phyloP scores from a whole-genome alignment of 2,888 invertebrate species.

The Diaphora mendica region DNA sequence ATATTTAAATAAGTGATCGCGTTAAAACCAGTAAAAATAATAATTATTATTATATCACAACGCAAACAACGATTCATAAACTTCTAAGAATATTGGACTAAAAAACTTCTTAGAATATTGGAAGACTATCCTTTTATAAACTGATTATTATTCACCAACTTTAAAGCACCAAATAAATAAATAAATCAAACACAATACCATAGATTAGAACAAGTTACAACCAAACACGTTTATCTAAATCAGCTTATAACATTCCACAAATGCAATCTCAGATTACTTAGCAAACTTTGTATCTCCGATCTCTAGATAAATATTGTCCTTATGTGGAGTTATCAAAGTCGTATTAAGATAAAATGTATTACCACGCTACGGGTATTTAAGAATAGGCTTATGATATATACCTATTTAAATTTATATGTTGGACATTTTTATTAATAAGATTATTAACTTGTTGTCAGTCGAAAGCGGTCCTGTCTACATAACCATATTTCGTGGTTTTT shows the following conservation, averaged over 20 bases:
- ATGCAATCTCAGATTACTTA: constrained; percentile 21
- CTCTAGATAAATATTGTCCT: constrained; percentile 22
- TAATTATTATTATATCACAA: too few species aligned
- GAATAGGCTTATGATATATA: neutral
- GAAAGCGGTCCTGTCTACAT: too few species aligned
- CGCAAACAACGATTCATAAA: too few species aligned
- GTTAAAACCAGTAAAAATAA: too few species aligned
- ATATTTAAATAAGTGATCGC: too few species aligned
- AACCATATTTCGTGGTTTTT: too few species aligned
- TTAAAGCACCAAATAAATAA: neutral
- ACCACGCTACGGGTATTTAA: constrained; percentile 1
- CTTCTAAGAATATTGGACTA: too few species aligned
- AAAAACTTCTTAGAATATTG: too few species aligned
- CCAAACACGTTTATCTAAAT: constrained; percentile 22
- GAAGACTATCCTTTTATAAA: too few species aligned
- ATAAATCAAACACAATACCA: neutral
- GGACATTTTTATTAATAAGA: too few species aligned
- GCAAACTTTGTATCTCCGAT: constrained; percentile 20
- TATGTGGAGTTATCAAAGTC: constrained; percentile 20
- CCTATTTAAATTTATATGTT: neutral
- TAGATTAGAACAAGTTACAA: neutral
- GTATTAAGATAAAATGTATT: constrained; percentile 26
- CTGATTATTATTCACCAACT: neutral
- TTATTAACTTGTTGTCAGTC: too few species aligned
- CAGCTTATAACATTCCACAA: constrained; percentile 16